Evolutionary conservation across 2,113 vertebrate genomes (phyloP).

Genomic region (Myotis brandtii): DNA sequence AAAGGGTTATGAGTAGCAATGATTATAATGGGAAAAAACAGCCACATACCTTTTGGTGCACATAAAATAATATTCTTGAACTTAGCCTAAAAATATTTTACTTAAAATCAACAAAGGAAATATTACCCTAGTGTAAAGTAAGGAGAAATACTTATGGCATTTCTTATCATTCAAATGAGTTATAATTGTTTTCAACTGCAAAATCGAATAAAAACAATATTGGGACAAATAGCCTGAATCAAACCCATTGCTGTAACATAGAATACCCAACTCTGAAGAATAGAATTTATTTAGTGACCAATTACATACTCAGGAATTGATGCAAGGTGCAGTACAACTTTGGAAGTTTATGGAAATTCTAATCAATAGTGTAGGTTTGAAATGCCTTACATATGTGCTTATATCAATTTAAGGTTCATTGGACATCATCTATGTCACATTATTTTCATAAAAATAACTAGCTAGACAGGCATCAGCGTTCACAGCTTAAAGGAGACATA

Average conservation of each 20-base stretch:
- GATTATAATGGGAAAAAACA: conserved; percentile 38
- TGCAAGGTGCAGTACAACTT: not conserved
- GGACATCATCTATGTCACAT: not conserved
- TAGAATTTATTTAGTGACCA: not conserved
- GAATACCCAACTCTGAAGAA: not conserved
- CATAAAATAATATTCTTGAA: conserved; percentile 41
- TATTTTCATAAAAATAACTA: not conserved
- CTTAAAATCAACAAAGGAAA: conserved; percentile 58
- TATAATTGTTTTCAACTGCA: conserved; percentile 24
- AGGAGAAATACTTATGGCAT: not conserved
- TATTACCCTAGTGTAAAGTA: not conserved
- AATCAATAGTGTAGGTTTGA: not conserved
- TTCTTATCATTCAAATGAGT: not conserved
- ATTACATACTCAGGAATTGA: not conserved
- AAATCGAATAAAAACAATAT: not conserved
- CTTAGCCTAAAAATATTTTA: conserved; percentile 27
- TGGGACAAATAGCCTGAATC: not conserved
- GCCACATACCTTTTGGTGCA: conserved; percentile 31
- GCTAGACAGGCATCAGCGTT: not conserved
- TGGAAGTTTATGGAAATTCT: not conserved
- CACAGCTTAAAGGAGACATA: not conserved
- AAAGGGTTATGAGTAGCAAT: conserved; percentile 49
- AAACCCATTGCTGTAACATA: conserved; percentile 1
- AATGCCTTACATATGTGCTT: not conserved
- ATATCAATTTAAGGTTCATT: not conserved